These are phyloP conservation scores for Tipula helvola DNA, from an alignment of 2,888 invertebrate genomes.

Conservation along the genomic window DNA sequence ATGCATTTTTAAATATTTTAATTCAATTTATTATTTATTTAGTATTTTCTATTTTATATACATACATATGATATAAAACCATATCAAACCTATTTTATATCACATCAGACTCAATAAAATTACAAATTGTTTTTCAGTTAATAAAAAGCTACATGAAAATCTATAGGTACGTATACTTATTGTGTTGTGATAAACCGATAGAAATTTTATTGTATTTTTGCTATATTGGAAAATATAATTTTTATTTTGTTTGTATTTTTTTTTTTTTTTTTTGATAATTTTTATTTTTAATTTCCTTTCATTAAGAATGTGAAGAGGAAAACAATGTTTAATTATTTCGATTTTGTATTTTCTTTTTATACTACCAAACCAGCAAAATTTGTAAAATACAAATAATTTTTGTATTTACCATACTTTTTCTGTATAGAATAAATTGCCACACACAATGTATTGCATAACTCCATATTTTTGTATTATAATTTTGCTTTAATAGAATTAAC, in stretches of 20 bases:
- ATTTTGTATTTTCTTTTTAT: background rate
- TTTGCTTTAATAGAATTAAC: background rate
- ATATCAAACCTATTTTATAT: background rate
- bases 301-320: background rate
- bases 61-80: background rate
- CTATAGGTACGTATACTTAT: background rate
- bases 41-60: background rate
- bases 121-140: background rate
- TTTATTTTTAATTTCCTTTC: background rate
- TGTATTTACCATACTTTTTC: background rate
- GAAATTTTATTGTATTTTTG: background rate
- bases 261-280: background rate
- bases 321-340: background rate
- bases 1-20: background rate
- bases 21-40: background rate
- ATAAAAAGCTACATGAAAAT: background rate
- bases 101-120: background rate
- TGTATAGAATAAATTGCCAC: background rate
- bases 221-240: background rate
- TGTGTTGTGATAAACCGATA: background rate
- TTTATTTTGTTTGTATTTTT: background rate
- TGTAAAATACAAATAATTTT: background rate
- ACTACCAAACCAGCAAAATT: background rate
- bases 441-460: background rate
- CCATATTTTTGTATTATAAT: background rate